These are phyloP conservation scores for Leptoteleia sp. DNA, from an alignment of 1,140 invertebrate genomes.

Conservation along the genomic window DNA sequence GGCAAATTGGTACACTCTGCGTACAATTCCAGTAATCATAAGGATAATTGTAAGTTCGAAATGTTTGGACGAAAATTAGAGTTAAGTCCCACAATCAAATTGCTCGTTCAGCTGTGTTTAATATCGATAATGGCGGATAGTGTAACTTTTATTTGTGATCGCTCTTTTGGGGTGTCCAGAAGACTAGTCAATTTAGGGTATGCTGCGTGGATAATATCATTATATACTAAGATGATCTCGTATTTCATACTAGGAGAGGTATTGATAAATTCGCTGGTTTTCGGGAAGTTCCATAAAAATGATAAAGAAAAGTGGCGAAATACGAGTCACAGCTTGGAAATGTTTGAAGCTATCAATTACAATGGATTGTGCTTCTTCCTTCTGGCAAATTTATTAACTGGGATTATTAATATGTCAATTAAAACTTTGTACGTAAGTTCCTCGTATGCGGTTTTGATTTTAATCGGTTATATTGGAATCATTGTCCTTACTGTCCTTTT, in stretches of 20 bases:
- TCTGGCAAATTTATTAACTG: slow-evolving; percentile 89
- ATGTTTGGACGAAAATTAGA: slow-evolving; percentile 60
- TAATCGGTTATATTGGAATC: slow-evolving; percentile 83
- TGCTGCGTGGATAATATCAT: slow-evolving; percentile 86
- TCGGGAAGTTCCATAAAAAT: background rate
- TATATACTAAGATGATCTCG: slow-evolving; percentile 81
- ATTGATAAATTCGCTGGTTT: slow-evolving; percentile 71
- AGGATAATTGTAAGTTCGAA: slow-evolving; percentile 46
- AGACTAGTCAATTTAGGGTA: slow-evolving; percentile 90
- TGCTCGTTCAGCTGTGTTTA: slow-evolving; percentile 77
- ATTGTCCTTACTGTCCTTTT: slow-evolving; percentile 75
- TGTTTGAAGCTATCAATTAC: slow-evolving; percentile 86
- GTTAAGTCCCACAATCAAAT: slow-evolving; percentile 69
- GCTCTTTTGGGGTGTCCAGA: slow-evolving; percentile 83
- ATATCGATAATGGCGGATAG: slow-evolving; percentile 79
- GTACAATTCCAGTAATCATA: slow-evolving; percentile 44
- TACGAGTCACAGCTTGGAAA: slow-evolving; percentile 77
- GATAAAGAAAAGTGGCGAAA: slow-evolving; percentile 26
- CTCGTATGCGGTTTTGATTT: slow-evolving; percentile 81
- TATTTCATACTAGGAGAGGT: slow-evolving; percentile 83
- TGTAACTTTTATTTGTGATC: slow-evolving; percentile 78
- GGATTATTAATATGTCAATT: slow-evolving; percentile 87
- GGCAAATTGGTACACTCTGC: slow-evolving; percentile 83
- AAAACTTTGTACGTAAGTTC: slow-evolving; percentile 83
- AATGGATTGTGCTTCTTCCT: slow-evolving; percentile 91